A percentile compares a stretch with the other conserved stretches of the same genome.
Conservation (phyloP, 1,140 invertebrate species). For the Aphaenogaster floridana region DNA sequence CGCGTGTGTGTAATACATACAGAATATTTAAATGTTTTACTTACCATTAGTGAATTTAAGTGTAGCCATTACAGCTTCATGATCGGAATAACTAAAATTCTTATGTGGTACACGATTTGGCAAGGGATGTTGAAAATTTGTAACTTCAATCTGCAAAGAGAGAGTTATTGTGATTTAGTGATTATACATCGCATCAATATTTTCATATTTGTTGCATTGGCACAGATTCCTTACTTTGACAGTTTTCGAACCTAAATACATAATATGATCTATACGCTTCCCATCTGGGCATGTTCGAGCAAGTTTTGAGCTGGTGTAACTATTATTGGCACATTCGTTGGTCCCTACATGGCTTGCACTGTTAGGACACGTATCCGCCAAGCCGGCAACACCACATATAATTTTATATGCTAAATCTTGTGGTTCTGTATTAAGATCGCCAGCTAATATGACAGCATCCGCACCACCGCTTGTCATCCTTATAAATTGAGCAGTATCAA, state of each 20-base stretch:
- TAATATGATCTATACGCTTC: conserved; percentile 96
- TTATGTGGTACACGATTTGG: conserved; percentile 91
- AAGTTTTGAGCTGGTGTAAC: conserved; percentile 90
- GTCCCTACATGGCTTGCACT: conserved; percentile 88
- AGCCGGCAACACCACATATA: conserved; percentile 87
- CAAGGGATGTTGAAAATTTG: conserved; percentile 91
- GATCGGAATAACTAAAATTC: conserved; percentile 95
- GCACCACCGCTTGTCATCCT: conserved; percentile 92
- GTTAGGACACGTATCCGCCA: conserved; percentile 83
- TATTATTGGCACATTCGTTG: conserved; percentile 94
- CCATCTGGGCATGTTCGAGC: conserved; percentile 90
- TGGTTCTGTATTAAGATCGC: conserved; percentile 97
- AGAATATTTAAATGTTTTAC: conserved; percentile 30
- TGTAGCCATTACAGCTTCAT: conserved; percentile 94
- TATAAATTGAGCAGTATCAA: conserved; percentile 97
- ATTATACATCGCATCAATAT: conserved; percentile 9
- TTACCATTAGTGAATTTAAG: conserved; percentile 87
- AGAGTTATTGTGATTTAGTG: background rate
- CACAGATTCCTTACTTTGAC: conserved; percentile 84
- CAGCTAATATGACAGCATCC: conserved; percentile 95
- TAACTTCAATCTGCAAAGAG: conserved; percentile 87
- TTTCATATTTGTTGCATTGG: background rate
- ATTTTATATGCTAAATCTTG: conserved; percentile 93
- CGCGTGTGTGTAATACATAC: background rate
- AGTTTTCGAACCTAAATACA: conserved; percentile 89